Evolutionary conservation across 2,888 invertebrate species (phyloP).

Genomic region (Drosophila siamana): DNA sequence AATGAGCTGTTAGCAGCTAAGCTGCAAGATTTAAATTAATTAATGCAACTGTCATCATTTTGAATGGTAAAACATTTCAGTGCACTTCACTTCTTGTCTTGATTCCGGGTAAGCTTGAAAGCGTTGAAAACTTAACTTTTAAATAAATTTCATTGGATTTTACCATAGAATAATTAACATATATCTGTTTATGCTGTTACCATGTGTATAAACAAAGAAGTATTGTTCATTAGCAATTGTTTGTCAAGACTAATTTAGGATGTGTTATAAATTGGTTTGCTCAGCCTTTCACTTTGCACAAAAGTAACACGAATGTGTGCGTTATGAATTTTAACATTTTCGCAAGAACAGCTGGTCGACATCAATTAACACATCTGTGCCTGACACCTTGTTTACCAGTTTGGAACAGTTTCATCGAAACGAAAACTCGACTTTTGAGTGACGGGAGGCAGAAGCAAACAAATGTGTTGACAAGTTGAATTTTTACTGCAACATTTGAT

Average conservation of each 20-base stretch:
- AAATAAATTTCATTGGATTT: too few relatives aligned
- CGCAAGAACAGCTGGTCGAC: slow-evolving; percentile 25
- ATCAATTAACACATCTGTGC: slow-evolving; percentile 64
- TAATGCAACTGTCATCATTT: slow-evolving; percentile 20
- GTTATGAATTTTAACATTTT: slow-evolving; percentile 36
- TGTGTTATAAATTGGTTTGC: slow-evolving; percentile 14
- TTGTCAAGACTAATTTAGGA: slow-evolving; percentile 14
- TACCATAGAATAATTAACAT: too few relatives aligned
- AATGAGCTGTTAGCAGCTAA: slow-evolving; percentile 2
- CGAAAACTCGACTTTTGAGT: slow-evolving; percentile 28
- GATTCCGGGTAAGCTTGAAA: too few relatives aligned
- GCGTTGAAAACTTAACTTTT: too few relatives aligned
- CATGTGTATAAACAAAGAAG: too few relatives aligned
- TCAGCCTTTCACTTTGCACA: slow-evolving; percentile 42
- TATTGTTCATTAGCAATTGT: too few relatives aligned
- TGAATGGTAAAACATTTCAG: too few relatives aligned
- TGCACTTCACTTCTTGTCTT: too few relatives aligned
- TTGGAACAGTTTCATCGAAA: slow-evolving; percentile 6
- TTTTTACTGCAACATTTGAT: slow-evolving; percentile 29
- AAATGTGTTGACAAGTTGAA: slow-evolving; percentile 18
- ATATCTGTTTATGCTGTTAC: too few relatives aligned
- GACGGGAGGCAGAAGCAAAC: neutral
- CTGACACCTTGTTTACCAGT: slow-evolving; percentile 25
- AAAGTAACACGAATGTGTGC: slow-evolving; percentile 47
- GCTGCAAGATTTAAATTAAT: slow-evolving; percentile 31